Base-by-base conservation (phyloP, 2,888 invertebrate species). In the Oeneis ivallda region DNA sequence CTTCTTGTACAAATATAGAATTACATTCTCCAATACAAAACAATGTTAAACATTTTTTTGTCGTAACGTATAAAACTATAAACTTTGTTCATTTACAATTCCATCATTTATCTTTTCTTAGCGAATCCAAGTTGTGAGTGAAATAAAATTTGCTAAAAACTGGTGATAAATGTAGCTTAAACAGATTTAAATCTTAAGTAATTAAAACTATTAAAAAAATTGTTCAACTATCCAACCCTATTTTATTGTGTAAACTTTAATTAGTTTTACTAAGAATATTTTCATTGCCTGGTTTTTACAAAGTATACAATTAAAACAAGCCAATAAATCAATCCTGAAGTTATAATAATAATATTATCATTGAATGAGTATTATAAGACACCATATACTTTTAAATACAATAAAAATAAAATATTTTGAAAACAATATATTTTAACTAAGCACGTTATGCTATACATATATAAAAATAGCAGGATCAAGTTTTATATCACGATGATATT, bases 381-480 rank as follows among this genome's bases (percentile, higher is more conserved):
- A 41, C 15, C 32, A 26, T 10, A 53, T n/a, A n/a, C 13, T 13
- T 2, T 32, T 32, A 13, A 32, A 32, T 8, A 8, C n/a, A 13
- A 32, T n/a, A 15, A 6, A 19, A 8, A 17, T n/a, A 1, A 54
- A 34, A 53, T 34, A 7, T n/a, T 17, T 17, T 17, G 8, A 47
- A 47, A 49, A 15, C n/a, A 17, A 37, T 9, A 54, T 45, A 17
- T 47, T 19, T 19, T 49, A 49, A 39, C 9, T 37, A 59, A 76
- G 77, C 78, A 74, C 70, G 70, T 72, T 74, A 66, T 65, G 71
- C 70, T 70, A 68, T 68, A 66, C 70, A 73, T 68, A 63, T 87
- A 85, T 72, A 86, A 85, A 88, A 87, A 86, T 87, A 87, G 81
- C 82, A 74, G 80, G 84, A 84, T 80, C 83, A 64, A 72, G 49